Conservation (phyloP, 1,140 invertebrate species). For the Aphelenchoides avenae region DNA sequence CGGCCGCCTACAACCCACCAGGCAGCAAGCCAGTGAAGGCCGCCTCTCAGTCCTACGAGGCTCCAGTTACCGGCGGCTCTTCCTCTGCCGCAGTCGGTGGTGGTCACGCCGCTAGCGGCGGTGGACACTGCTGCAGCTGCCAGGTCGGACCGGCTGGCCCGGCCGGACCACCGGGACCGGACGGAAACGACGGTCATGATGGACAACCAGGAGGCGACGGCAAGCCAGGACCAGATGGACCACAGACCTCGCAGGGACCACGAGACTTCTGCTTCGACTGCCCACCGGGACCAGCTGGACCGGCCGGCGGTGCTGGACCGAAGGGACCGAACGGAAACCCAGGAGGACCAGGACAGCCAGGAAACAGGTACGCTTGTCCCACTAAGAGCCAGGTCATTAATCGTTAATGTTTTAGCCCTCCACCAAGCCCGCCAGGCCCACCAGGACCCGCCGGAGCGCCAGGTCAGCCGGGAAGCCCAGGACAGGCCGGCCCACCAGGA, state of each 20-base stretch:
- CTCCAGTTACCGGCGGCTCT: too few relatives aligned
- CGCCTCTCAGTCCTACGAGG: too few relatives aligned
- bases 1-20: background rate
- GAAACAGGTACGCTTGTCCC: too few relatives aligned
- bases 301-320: conserved; percentile 10
- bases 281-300: conserved; percentile 15
- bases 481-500: conserved; percentile 19
- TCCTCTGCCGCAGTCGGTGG: too few relatives aligned
- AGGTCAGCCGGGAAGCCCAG: conserved; percentile 16
- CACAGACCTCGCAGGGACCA: background rate
- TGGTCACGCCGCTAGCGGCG: too few relatives aligned
- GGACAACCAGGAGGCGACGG: conserved; percentile 20
- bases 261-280: conserved; percentile 33
- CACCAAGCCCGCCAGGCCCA: background rate
- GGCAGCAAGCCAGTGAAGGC: conserved; percentile 12
- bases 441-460: conserved; percentile 23
- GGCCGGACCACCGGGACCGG: conserved; percentile 22
- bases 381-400: too few relatives aligned
- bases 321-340: conserved; percentile 15
- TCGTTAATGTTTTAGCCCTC: background rate
- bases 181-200: conserved; percentile 24
- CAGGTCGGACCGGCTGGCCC: conserved; percentile 27
- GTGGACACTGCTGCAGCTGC: conserved; percentile 38
- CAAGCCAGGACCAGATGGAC: conserved; percentile 4
- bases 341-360: conserved; percentile 8